Evolutionary conservation across 2,113 vertebrate genomes (phyloP), one percentile per base, ranked within the genome.

Genomic region (Struthio camelus): DNA sequence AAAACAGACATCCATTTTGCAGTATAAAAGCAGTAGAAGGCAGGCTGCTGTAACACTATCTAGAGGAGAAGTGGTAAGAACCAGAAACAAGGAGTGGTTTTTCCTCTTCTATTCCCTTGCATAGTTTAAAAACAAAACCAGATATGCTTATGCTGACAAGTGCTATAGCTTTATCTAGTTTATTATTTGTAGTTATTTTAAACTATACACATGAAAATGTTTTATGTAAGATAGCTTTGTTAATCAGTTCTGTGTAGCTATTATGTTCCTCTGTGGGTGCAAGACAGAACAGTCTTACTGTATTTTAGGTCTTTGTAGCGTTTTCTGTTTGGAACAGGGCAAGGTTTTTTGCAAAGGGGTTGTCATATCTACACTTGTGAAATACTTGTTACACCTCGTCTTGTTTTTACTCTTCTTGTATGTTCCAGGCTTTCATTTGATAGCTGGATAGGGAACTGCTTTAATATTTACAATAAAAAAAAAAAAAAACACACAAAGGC

Each of bases 401-500:
- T 88, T 75, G 76, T 27, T 92, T 80, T 80, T 42, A 16, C 16
- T 27, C 38, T 17, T 58, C 44, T 38, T 56, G 32, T 14, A 0
- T 6, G 40, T 48, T 48, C 48, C 71, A 58, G 71, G 78, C 54
- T 80, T 36, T 38, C 50, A 9, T 16, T 56, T n/a, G 54, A 10
- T 53, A 15, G 40, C 7, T 40, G 46, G 14, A 23, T 53, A 30
- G 51, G 70, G 73, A 85, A 14, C 64, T 1, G 2, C 27, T 40
- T 28, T 34, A 6, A 4, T 10, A 34, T 87, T 94, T 44, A 36
- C 44, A 3, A 0, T 0, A 36, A 38, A 61, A 69, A 40, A 22
- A 58, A 0, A 0, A 36, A 38, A 61, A 69, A 40, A 22, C 53
- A 81, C 46, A 72, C 17, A 56, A 51, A 11, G 5, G 0, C 32